Base-by-base conservation (phyloP, 2,113 vertebrate genomes). In the Polypterus senegalus region DNA sequence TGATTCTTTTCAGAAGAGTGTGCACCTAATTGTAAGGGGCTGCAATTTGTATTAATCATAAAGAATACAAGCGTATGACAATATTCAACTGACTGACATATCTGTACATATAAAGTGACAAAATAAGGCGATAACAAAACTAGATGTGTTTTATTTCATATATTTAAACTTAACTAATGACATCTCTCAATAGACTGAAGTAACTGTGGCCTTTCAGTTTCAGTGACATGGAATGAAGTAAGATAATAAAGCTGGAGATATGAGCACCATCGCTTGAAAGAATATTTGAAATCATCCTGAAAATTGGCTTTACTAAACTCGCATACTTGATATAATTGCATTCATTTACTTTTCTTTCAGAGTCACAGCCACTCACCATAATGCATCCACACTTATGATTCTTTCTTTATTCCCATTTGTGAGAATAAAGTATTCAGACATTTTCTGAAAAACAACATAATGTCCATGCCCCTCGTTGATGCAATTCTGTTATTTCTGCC, bases 121-220 rank as follows among this genome's bases (percentile, higher is more conserved):
- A 9, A 46, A 58, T 49, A 61, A 66, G 67, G 67, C 56, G 67
- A 66, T 63, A 62, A 63, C 52, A 51, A 47, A 52, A 60, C 63
- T 61, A 60, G 58, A 66, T 8, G 61, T 51, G 27, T 68, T 67
- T 70, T 49, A 52, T 66, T 64, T 51, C 9, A 49, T 58, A 66
- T 62, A 56, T 64, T 64, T 57, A 66, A 66, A 70, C 58, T 47
- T 49, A 68, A 64, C 58, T 64, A 66, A 66, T 47, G 46, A 66
- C 49, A 58, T 64, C 60, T 47, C 63, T n/a, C 49, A 56, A 27
- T 54, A 48, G 54, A 45, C 47, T 57, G 46, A 54, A 48, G 58
- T 49, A 27, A 58, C 27, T 46, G 47, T 66, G 46, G 10, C 48
- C 53, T 27, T 64, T 61, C 11, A 45, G 61, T 11, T 54, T 46